These are phyloP conservation scores for Callinectes sapidus DNA, from an alignment of 2,888 invertebrate species.

Conservation along the genomic window DNA sequence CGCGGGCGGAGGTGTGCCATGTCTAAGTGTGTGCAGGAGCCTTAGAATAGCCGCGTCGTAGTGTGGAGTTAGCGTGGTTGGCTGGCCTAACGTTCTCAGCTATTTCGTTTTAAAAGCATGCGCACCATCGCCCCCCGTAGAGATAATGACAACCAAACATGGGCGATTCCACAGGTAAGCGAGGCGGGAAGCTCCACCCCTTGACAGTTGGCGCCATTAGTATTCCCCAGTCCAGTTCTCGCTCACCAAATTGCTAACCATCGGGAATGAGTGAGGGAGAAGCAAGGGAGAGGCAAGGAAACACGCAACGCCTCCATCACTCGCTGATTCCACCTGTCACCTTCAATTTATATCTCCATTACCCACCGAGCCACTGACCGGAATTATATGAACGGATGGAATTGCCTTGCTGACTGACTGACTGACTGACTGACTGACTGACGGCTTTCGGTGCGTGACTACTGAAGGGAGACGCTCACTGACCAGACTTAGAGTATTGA, in stretches of 20 bases:
- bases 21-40: neutral
- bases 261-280: neutral
- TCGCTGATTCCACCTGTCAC: neutral
- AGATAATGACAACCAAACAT: neutral
- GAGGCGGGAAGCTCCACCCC: neutral
- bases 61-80: neutral
- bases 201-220: neutral
- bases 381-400: neutral
- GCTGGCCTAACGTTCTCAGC: constrained; percentile 2
- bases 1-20: neutral
- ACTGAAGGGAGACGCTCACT: neutral
- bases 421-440: neutral
- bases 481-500: neutral
- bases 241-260: neutral
- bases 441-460: neutral
- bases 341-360: constrained; percentile 8
- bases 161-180: neutral
- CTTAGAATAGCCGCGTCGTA: neutral
- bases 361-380: neutral
- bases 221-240: neutral
- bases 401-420: neutral
- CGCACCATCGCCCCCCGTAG: constrained; percentile 23
- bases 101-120: neutral
- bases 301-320: neutral
- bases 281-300: neutral